Conservation (phyloP, 1,140 invertebrate genomes). For the Drosophila cardini region DNA sequence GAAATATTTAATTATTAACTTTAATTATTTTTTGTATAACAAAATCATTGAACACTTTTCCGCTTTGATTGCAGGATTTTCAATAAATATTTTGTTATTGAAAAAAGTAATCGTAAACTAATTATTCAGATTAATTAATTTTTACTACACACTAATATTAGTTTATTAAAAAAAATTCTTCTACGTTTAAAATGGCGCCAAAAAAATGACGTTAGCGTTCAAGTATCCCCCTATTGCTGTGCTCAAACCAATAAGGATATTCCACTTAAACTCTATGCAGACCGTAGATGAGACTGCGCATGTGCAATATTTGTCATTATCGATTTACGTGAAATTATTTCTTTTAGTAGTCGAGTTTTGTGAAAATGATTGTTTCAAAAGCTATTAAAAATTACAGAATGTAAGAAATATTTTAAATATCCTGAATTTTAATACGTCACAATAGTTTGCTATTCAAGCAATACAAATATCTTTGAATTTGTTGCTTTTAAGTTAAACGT, state of each 20-base stretch:
- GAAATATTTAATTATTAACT: too few relatives aligned
- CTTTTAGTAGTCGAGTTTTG: slow-evolving; percentile 46
- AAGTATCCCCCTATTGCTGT: slow-evolving; percentile 2
- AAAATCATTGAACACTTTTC: too few relatives aligned
- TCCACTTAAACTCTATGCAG: background rate
- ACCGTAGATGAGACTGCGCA: slow-evolving; percentile 22
- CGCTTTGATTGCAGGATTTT: too few relatives aligned
- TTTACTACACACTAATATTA: too few relatives aligned
- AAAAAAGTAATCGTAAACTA: too few relatives aligned
- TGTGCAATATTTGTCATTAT: slow-evolving; percentile 59
- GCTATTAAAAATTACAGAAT: slow-evolving; percentile 84
- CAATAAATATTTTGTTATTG: too few relatives aligned
- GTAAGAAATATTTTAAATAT: slow-evolving; percentile 51
- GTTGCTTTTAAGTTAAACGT: background rate
- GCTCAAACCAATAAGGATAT: slow-evolving; percentile 7
- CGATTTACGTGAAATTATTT: slow-evolving; percentile 59
- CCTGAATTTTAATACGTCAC: background rate
- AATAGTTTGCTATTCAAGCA: background rate
- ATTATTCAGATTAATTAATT: too few relatives aligned
- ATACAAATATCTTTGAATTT: slow-evolving; percentile 3
- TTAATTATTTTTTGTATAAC: too few relatives aligned
- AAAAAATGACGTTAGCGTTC: background rate
- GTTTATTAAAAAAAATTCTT: too few relatives aligned
- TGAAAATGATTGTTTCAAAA: slow-evolving; percentile 83
- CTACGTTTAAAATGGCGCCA: background rate